A percentile compares a stretch with the other conserved stretches of the same genome.
Evolutionary conservation across 2,113 vertebrate genomes (phyloP).

Genomic region (Conger conger): DNA sequence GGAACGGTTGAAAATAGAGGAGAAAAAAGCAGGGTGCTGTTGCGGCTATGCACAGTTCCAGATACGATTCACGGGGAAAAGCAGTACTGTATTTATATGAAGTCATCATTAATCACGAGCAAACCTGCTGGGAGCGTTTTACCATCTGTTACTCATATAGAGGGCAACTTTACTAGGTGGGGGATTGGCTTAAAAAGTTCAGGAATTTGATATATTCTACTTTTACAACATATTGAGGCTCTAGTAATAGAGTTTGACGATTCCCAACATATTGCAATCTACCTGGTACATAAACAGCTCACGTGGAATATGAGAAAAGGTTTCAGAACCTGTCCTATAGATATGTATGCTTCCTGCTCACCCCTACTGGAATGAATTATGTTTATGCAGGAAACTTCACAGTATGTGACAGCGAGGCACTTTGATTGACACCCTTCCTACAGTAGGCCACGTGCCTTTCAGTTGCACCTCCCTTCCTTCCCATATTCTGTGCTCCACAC

Average conservation of each 20-base stretch:
- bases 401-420: neutral
- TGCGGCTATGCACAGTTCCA: neutral
- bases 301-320: neutral
- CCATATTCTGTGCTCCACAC: no score
- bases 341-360: neutral
- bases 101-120: constrained; percentile 8
- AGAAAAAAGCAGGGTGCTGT: neutral
- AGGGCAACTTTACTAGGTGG: neutral
- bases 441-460: neutral
- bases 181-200: neutral
- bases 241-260: neutral
- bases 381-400: neutral
- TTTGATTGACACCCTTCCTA: neutral
- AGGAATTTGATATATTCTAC: neutral
- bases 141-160: constrained; percentile 5
- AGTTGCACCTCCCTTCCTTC: neutral
- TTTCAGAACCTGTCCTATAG: neutral
- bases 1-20: neutral
- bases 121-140: constrained; percentile 4
- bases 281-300: neutral
- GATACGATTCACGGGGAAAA: neutral
- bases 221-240: neutral
- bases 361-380: neutral
- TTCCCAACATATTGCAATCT: neutral
- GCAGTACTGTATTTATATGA: neutral